Base-by-base conservation (phyloP, 2,888 invertebrate genomes). In the Fragum whitleyi region DNA sequence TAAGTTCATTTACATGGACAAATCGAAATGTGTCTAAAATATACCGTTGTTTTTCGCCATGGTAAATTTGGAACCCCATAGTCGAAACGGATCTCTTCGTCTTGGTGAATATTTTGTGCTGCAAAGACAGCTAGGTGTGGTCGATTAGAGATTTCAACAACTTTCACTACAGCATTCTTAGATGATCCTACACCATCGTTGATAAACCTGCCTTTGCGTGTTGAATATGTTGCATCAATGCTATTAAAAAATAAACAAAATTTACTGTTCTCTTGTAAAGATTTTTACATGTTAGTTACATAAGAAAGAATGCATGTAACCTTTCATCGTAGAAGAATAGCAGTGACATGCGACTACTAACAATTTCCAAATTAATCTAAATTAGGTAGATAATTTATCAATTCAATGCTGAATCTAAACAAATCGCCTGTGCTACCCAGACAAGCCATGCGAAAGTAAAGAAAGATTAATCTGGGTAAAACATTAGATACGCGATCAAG, bases 51-150 rank as follows among this genome's bases (percentile, higher is more conserved):
- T 9, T 72, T 59, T 28, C 72, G 53, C 72, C 59, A 72, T 14
- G 72, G 59, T 36, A 72, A 36, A 39, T 72, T 26, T 23, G n/a
- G 16, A 9, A 72, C 59, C 2, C 72, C 72, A 42, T 72, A 72
- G 42, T 74, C 67, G 53, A 65, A 74, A 21, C 74, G 28, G 19
- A 74, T 67, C 57, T 74, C 74, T 23, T 74, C 67, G n/a, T 53
- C 74, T 29, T 36, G 26, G 6, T 23, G 26, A 21, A 74, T 67
- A 28, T 74, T 21, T 67, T 55, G 28, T 32, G 67, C 51, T 9
- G 68, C 74, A 55, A 74, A 74, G n/a, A 68, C 16, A 23, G 51
- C 39, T 14, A 74, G 36, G 23, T 53, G 53, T 39, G 74, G 74
- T 11, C n/a, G 23, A 19, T 68, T 51, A 23, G 26, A 19, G 23